phyloP scores from a whole-genome alignment of 1,140 invertebrate genomes.

The Lordiphosa clarofinis region DNA sequence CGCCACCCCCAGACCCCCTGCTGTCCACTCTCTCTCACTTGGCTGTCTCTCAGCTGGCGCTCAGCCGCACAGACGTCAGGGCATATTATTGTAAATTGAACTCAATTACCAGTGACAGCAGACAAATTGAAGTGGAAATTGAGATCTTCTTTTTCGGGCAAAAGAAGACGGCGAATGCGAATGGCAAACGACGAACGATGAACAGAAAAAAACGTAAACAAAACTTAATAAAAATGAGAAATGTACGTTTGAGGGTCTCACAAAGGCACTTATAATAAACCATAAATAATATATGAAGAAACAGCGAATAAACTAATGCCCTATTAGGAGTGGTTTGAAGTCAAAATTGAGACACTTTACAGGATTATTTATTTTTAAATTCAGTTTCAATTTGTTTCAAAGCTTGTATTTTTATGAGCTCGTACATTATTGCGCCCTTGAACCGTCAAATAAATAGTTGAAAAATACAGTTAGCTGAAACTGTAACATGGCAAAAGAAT shows the following conservation, averaged over 20 bases:
- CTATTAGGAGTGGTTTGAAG: background rate
- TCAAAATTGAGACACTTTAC: background rate
- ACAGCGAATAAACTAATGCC: background rate
- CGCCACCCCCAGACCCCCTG: background rate
- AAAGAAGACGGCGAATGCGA: slow-evolving; percentile 16
- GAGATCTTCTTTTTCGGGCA: slow-evolving; percentile 68
- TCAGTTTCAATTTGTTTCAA: no score
- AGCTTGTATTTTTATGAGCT: no score
- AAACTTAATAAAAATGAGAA: slow-evolving; percentile 69
- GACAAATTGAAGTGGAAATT: slow-evolving; percentile 80
- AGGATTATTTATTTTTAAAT: no score
- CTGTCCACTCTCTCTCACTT: slow-evolving; percentile 1
- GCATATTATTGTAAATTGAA: slow-evolving; percentile 79
- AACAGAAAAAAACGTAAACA: slow-evolving; percentile 24
- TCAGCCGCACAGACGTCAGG: slow-evolving; percentile 70
- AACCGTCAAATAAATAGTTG: no score
- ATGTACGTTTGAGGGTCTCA: slow-evolving; percentile 30
- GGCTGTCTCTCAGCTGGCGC: slow-evolving; percentile 31
- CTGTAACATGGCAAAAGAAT: no score
- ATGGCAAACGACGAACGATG: slow-evolving; percentile 15
- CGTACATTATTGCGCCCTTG: no score
- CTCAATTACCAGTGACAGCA: slow-evolving; percentile 79
- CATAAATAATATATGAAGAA: slow-evolving; percentile 1
- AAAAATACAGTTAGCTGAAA: no score
- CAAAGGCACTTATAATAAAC: slow-evolving; percentile 15